A percentile compares a stretch with the other conserved stretches of the same genome.
Evolutionary conservation across 2,888 invertebrate species (phyloP).

Genomic region (Drosophila fungiperda): DNA sequence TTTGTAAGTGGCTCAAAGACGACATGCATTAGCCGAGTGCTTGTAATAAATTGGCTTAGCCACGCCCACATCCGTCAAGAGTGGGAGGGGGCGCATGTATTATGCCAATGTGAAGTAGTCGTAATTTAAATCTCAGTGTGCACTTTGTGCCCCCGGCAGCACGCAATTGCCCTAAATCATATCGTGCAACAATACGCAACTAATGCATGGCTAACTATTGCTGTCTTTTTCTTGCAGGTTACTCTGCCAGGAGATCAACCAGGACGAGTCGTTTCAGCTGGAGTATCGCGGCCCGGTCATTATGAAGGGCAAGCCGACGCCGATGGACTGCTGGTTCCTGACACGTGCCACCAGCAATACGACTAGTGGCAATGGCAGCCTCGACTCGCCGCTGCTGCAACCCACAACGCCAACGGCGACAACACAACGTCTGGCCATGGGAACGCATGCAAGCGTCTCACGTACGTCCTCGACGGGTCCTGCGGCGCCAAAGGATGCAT

Average conservation of each 20-base stretch:
- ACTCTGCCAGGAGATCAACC: slow-evolving; percentile 92
- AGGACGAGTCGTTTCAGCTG: slow-evolving; percentile 93
- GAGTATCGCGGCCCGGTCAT: slow-evolving; percentile 94
- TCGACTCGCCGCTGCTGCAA: slow-evolving; percentile 75
- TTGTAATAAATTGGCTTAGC: slow-evolving; percentile 21
- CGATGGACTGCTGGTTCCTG: slow-evolving; percentile 97
- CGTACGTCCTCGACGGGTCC: slow-evolving; percentile 72
- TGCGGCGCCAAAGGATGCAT: slow-evolving; percentile 67
- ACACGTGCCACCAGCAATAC: slow-evolving; percentile 84
- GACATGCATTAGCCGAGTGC: slow-evolving; percentile 36
- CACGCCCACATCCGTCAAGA: background rate
- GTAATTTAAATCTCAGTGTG: slow-evolving; percentile 21
- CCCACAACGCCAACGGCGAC: slow-evolving; percentile 66
- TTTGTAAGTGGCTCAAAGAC: background rate
- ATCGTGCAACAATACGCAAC: slow-evolving; percentile 14
- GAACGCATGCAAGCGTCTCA: slow-evolving; percentile 67
- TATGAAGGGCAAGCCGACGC: slow-evolving; percentile 97
- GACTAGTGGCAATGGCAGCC: slow-evolving; percentile 70
- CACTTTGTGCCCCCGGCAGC: slow-evolving; percentile 7
- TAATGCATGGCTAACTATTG: slow-evolving; percentile 17
- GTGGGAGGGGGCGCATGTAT: background rate
- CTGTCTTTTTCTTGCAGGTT: slow-evolving; percentile 87
- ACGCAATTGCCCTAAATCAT: slow-evolving; percentile 44
- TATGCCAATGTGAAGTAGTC: slow-evolving; percentile 8
- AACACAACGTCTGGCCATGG: slow-evolving; percentile 48